Conservation (phyloP, 2,797 vertebrate species). For the Ambastaia sidthimunki region DNA sequence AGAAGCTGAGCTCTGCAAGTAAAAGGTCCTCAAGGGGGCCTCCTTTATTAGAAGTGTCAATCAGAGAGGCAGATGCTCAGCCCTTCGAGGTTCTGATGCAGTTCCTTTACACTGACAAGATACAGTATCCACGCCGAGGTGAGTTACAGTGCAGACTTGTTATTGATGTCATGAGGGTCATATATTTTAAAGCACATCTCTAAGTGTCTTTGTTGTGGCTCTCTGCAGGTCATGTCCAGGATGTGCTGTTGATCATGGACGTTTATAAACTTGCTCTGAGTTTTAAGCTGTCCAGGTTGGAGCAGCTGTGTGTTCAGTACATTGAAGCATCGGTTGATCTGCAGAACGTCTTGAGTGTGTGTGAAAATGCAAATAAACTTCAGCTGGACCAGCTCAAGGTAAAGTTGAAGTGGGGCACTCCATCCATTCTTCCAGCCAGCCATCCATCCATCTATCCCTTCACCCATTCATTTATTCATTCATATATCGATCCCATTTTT, state of each 20-base stretch:
- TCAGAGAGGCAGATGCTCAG: conserved; percentile 93
- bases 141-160: background rate
- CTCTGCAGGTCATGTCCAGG: conserved; percentile 90
- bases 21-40: conserved; percentile 70
- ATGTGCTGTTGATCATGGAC: conserved; percentile 98
- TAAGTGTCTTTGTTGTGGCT: conserved; percentile 13
- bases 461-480: too few relatives aligned
- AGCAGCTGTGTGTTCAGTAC: conserved; percentile 98
- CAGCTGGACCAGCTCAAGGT: conserved; percentile 99
- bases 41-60: conserved; percentile 86
- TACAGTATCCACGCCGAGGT: conserved; percentile 98
- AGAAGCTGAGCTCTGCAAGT: conserved; percentile 59
- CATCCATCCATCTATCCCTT: too few relatives aligned
- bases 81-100: conserved; percentile 99
- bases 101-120: conserved; percentile 98
- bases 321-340: conserved; percentile 97
- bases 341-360: conserved; percentile 95
- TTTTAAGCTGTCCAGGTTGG: conserved; percentile 94
- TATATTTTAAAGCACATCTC: background rate
- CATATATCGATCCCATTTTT: too few relatives aligned
- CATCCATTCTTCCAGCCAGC: background rate
- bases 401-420: conserved; percentile 2
- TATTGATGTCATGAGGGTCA: background rate
- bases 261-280: conserved; percentile 96
- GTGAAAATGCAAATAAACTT: conserved; percentile 95